These are phyloP conservation scores for Drosophila nikananu DNA, from an alignment of 1,140 invertebrate species.

Conservation along the genomic window DNA sequence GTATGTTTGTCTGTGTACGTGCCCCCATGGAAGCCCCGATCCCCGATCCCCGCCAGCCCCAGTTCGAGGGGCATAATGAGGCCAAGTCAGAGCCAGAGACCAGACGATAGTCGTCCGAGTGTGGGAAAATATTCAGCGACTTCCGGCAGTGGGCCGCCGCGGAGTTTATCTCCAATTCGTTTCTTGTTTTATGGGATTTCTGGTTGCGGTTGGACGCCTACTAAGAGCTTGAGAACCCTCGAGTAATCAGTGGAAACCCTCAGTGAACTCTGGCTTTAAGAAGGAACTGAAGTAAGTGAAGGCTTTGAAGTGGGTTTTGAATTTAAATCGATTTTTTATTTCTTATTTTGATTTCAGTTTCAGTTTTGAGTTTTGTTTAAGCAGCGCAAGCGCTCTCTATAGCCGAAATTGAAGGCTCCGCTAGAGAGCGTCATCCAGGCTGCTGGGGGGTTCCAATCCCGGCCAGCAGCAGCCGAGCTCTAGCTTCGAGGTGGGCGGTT, in stretches of 20 bases:
- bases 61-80: constrained; percentile 65
- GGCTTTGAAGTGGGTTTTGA: constrained; percentile 1
- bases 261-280: neutral
- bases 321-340: neutral
- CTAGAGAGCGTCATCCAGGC: constrained; percentile 10
- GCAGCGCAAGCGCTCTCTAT: constrained; percentile 11
- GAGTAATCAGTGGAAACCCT: constrained; percentile 16
- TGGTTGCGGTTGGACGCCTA: constrained; percentile 42
- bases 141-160: constrained; percentile 69
- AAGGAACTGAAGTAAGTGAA: constrained; percentile 17
- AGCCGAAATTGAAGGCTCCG: constrained; percentile 31
- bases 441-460: neutral
- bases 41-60: constrained; percentile 7
- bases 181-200: constrained; percentile 38
- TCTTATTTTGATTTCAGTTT: constrained; percentile 27
- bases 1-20: neutral
- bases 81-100: constrained; percentile 40
- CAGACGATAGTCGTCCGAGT: constrained; percentile 49
- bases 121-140: constrained; percentile 80
- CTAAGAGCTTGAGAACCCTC: constrained; percentile 45
- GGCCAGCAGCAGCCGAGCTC: constrained; percentile 14
- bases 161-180: constrained; percentile 52
- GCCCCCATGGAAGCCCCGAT: constrained; percentile 28
- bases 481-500: constrained; percentile 1
- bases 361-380: neutral